Conservation (phyloP, 2,797 vertebrate genomes). For the Diplodus sargus region DNA sequence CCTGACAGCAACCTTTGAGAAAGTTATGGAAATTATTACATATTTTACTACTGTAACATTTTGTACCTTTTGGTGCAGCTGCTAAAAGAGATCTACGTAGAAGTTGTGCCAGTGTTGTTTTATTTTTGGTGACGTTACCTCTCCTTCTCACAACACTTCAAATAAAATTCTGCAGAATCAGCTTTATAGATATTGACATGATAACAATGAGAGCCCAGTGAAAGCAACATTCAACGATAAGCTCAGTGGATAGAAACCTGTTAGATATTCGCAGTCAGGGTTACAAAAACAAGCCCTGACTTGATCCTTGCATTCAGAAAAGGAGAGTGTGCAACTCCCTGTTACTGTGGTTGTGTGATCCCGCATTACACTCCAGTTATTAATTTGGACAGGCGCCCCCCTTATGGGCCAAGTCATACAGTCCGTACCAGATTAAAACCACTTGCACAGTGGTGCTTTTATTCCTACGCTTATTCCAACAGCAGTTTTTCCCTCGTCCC, state of each 20-base stretch:
- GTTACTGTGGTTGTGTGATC: slow-evolving; percentile 56
- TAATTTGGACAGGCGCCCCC: slow-evolving; percentile 69
- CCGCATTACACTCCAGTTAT: slow-evolving; percentile 65
- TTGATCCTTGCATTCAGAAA: slow-evolving; percentile 62
- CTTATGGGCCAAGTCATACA: slow-evolving; percentile 59
- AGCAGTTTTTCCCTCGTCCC: slow-evolving; percentile 54
- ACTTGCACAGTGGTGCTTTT: slow-evolving; percentile 74
- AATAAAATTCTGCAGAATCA: background rate
- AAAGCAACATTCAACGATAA: slow-evolving; percentile 30
- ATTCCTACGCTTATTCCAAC: slow-evolving; percentile 75
- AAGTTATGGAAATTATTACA: background rate
- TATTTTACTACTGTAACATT: background rate
- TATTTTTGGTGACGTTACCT: background rate
- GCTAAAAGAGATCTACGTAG: background rate
- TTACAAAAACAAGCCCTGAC: slow-evolving; percentile 71
- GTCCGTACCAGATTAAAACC: slow-evolving; percentile 68
- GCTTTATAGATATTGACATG: background rate
- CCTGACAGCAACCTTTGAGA: background rate
- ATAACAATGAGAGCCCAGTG: slow-evolving; percentile 17
- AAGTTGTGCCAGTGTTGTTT: background rate
- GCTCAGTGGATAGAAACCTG: slow-evolving; percentile 31
- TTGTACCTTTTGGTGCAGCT: background rate
- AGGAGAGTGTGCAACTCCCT: slow-evolving; percentile 54
- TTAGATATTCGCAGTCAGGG: slow-evolving; percentile 44
- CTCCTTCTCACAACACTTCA: slow-evolving; percentile 1